Evolutionary conservation across 2,113 vertebrate species (phyloP).

Genomic region (Meleagris gallopavo): DNA sequence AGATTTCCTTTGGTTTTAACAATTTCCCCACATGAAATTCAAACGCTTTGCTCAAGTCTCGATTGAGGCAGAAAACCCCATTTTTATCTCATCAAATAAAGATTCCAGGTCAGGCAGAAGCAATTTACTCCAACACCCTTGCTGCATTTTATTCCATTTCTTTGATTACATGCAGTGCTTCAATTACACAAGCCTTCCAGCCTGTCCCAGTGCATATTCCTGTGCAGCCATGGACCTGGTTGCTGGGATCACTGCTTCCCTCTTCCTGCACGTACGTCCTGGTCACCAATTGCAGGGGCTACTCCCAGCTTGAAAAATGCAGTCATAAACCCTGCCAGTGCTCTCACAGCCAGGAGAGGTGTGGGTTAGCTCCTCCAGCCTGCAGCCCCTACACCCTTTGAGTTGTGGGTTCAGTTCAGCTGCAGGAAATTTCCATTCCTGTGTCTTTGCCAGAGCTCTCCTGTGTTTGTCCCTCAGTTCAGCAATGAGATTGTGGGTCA

Average conservation of each 20-base stretch:
- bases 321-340: not conserved
- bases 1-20: not conserved
- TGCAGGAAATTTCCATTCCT: not conserved
- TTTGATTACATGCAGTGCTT: not conserved
- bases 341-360: fast-evolving
- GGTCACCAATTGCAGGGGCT: not conserved
- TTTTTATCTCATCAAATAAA: constrained; percentile 16
- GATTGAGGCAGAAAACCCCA: not conserved
- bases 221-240: not conserved
- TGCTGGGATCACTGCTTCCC: not conserved
- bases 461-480: not conserved
- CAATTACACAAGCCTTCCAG: not conserved
- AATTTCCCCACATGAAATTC: not conserved
- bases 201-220: not conserved
- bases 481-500: not conserved
- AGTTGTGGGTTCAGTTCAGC: not conserved
- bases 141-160: not conserved
- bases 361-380: not conserved
- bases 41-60: not conserved
- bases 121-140: not conserved
- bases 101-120: constrained; percentile 10
- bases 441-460: not conserved
- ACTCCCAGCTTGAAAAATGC: not conserved
- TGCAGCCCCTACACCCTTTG: not conserved
- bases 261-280: not conserved